These are phyloP conservation scores for Kryptolebias marmoratus DNA, from an alignment of 2,113 vertebrate species.

Conservation along the genomic window DNA sequence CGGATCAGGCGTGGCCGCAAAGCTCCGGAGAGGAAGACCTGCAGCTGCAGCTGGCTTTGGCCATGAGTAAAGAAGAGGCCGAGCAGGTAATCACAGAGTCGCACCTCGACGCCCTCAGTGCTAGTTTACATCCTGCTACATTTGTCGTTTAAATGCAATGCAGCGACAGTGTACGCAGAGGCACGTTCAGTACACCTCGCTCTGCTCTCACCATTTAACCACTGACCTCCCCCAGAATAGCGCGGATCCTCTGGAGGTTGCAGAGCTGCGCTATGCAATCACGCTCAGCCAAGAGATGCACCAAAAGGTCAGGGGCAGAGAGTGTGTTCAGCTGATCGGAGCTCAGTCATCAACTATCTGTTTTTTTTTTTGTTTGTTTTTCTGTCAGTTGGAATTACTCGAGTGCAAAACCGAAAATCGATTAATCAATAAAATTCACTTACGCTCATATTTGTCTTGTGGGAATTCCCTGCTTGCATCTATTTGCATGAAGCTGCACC, in stretches of 20 bases:
- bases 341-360: constrained; percentile 42
- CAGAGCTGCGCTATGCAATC: constrained; percentile 90
- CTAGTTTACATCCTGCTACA: neutral
- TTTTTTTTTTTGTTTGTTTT: constrained; percentile 53
- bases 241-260: constrained; percentile 87
- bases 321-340: constrained; percentile 50
- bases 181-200: constrained; percentile 46
- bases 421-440: constrained; percentile 49
- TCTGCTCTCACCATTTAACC: constrained; percentile 69
- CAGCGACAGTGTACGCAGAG: constrained; percentile 22
- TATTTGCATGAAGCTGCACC: constrained; percentile 23
- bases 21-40: constrained; percentile 92
- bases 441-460: constrained; percentile 34
- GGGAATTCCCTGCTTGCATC: constrained; percentile 21
- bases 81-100: constrained; percentile 85
- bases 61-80: constrained; percentile 95
- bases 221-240: constrained; percentile 80
- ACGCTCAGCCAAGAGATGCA: constrained; percentile 91
- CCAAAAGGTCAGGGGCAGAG: constrained; percentile 87
- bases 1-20: constrained; percentile 92
- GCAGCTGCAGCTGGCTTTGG: constrained; percentile 90
- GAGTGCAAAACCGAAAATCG: constrained; percentile 18
- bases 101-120: constrained; percentile 6
- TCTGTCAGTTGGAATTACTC: constrained; percentile 58
- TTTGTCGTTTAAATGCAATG: constrained; percentile 14